phyloP scores from a whole-genome alignment of 1,140 invertebrate genomes.

The Uloborus diversus region DNA sequence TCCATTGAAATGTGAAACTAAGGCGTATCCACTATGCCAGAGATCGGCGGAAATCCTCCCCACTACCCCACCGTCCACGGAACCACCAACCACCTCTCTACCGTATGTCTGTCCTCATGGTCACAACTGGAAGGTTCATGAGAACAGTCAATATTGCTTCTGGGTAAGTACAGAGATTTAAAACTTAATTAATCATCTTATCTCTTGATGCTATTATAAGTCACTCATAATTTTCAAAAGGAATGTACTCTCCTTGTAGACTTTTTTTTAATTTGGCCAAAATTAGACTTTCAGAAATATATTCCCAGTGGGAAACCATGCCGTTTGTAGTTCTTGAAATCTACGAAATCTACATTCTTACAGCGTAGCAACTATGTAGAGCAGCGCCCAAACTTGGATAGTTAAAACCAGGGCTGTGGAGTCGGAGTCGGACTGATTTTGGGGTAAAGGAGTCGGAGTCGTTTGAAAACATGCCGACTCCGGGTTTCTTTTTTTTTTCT shows the following conservation, averaged over 20 bases:
- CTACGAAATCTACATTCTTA: too few species aligned
- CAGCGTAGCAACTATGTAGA: too few species aligned
- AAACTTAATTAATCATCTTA: too few species aligned
- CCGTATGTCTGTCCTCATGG: not conserved
- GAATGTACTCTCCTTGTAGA: not conserved
- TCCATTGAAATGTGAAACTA: not conserved
- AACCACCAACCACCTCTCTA: not conserved
- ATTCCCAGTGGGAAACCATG: not conserved
- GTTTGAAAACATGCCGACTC: too few species aligned
- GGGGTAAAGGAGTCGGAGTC: too few species aligned
- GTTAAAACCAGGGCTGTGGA: too few species aligned
- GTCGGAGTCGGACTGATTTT: too few species aligned
- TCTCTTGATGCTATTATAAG: not conserved
- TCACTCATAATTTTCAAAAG: not conserved
- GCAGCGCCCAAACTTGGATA: too few species aligned
- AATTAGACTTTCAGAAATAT: not conserved
- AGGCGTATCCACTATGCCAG: too few species aligned
- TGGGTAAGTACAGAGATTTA: constrained; percentile 33
- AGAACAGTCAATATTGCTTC: not conserved
- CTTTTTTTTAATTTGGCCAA: not conserved
- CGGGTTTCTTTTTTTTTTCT: too few species aligned
- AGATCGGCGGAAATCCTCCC: not conserved
- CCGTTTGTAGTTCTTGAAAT: not conserved
- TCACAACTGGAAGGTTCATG: constrained; percentile 27
- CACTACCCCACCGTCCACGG: not conserved